A percentile compares a stretch with the other conserved stretches of the same genome.
phyloP scores from a whole-genome alignment of 2,113 vertebrate genomes.

The Ceyx cyanopectus region DNA sequence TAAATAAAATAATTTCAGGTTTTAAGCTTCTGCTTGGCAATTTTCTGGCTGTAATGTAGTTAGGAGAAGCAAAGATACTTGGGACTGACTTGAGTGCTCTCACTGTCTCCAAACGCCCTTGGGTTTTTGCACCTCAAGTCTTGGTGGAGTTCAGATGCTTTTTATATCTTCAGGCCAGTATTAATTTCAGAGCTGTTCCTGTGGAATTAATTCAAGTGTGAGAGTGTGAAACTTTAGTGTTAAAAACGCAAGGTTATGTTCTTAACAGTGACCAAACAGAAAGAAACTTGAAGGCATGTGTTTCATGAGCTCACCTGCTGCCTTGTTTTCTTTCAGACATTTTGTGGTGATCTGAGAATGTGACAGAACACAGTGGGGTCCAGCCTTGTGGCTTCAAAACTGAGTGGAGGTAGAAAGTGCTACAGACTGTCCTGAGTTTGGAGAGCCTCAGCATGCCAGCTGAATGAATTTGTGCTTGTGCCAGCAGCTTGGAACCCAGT shows the following conservation, averaged over 20 bases:
- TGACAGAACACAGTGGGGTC: not conserved
- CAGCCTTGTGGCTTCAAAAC: not conserved
- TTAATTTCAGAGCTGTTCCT: not conserved
- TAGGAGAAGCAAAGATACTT: not conserved
- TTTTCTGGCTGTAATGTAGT: not conserved
- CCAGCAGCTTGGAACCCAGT: not conserved
- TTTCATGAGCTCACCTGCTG: not conserved
- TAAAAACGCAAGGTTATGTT: not conserved
- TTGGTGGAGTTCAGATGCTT: not conserved
- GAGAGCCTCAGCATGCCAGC: not conserved
- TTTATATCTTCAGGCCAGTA: not conserved
- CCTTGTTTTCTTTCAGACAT: not conserved
- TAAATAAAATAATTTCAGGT: not conserved
- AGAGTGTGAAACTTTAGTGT: not conserved
- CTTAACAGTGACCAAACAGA: not conserved
- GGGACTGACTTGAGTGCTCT: not conserved
- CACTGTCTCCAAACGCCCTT: not conserved
- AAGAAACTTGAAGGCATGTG: not conserved
- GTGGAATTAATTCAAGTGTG: slow-evolving; percentile 5
- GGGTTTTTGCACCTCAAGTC: not conserved
- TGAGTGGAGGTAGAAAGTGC: not conserved
- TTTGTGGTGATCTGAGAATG: not conserved
- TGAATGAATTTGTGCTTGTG: not conserved
- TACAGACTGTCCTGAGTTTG: not conserved
- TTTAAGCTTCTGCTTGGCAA: not conserved